Evolutionary conservation across 2,113 vertebrate species (phyloP).

Genomic region (Rhizomys pruinosus): DNA sequence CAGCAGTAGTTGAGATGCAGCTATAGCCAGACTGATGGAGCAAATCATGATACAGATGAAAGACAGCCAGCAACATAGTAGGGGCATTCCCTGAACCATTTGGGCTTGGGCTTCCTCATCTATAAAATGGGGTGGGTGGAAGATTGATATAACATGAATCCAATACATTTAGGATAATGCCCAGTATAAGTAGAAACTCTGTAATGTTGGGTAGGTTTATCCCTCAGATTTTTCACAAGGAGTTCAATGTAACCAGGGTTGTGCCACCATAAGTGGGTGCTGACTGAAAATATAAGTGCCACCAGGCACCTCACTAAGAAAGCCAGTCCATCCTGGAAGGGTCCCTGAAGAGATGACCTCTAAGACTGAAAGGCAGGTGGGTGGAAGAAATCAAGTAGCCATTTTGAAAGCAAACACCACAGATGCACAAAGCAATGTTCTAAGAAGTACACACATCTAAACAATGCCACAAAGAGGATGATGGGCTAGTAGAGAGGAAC

Average conservation of each 20-base stretch:
- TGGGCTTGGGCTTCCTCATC: neutral
- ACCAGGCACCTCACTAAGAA: neutral
- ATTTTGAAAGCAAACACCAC: conserved; percentile 6
- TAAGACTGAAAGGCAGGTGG: neutral
- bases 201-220: neutral
- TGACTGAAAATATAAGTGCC: neutral
- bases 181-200: neutral
- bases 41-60: neutral
- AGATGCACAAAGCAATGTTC: neutral
- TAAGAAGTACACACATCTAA: neutral
- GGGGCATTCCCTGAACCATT: neutral
- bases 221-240: neutral
- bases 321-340: neutral
- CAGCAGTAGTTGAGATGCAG: neutral
- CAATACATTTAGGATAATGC: neutral
- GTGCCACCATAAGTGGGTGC: neutral
- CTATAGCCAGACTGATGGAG: neutral
- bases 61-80: neutral
- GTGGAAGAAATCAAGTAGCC: neutral
- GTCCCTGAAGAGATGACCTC: neutral
- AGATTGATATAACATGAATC: neutral
- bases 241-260: accelerated
- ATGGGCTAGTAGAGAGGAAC: neutral
- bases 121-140: neutral
- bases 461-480: neutral